phyloP scores from a whole-genome alignment of 2,113 vertebrate genomes.

The Callipepla squamata region DNA sequence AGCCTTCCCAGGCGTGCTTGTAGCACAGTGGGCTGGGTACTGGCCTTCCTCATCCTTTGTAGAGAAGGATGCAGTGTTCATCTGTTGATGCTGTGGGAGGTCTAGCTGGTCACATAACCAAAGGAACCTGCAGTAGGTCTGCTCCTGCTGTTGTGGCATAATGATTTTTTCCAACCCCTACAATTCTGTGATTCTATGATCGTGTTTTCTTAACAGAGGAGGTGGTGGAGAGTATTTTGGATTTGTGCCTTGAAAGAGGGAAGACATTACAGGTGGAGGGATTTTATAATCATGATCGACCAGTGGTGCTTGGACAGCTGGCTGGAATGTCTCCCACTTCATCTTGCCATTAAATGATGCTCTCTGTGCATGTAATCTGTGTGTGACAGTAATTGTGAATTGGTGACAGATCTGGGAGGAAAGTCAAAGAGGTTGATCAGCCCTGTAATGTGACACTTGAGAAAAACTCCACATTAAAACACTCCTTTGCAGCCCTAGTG shows the following conservation, averaged over 20 bases:
- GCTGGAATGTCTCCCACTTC: background rate
- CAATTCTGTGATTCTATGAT: background rate
- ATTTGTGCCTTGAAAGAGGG: background rate
- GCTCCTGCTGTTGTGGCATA: background rate
- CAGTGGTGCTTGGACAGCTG: background rate
- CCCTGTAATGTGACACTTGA: background rate
- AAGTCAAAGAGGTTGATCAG: background rate
- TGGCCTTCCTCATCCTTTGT: background rate
- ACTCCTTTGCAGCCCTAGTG: background rate
- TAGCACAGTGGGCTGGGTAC: background rate
- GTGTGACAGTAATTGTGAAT: background rate
- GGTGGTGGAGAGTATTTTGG: background rate
- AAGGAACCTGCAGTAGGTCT: background rate
- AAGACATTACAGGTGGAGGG: background rate
- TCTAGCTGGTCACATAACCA: background rate
- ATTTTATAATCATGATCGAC: background rate
- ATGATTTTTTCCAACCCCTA: background rate
- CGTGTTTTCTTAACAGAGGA: background rate
- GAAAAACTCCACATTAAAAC: background rate
- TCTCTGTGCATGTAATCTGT: background rate
- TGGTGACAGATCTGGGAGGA: background rate
- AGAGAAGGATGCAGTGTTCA: background rate
- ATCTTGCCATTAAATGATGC: background rate
- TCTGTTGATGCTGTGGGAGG: background rate
- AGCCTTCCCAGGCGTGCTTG: background rate